phyloP scores from a whole-genome alignment of 2,113 vertebrate genomes.

The Archocentrus centrarchus region DNA sequence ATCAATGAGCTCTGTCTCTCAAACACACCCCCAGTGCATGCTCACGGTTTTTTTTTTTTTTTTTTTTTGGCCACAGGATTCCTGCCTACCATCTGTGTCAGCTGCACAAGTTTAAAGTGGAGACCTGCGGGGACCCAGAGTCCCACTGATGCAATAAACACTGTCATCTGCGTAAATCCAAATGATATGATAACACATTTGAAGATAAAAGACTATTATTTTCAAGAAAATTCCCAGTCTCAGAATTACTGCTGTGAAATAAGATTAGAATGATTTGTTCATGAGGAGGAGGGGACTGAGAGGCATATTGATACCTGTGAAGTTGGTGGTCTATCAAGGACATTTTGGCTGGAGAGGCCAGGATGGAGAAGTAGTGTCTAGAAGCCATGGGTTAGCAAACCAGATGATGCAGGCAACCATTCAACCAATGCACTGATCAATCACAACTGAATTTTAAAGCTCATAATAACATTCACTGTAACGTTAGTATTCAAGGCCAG shows the following conservation, averaged over 20 bases:
- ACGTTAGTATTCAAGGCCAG: neutral
- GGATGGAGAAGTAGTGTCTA: neutral
- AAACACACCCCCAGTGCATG: constrained; percentile 46
- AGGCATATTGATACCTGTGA: constrained; percentile 2
- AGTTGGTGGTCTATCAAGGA: neutral
- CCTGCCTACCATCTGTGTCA: constrained; percentile 43
- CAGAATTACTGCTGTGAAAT: constrained; percentile 7
- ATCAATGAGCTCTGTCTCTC: constrained; percentile 70
- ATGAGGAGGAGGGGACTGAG: neutral
- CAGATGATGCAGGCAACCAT: neutral
- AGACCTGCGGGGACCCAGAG: neutral
- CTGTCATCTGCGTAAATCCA: constrained; percentile 31
- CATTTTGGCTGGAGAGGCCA: neutral
- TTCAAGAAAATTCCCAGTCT: constrained; percentile 13
- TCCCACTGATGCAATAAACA: constrained; percentile 48
- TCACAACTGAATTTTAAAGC: neutral
- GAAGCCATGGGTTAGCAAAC: neutral
- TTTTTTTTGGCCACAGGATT: constrained; percentile 16
- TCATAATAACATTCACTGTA: neutral
- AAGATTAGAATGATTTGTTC: constrained; percentile 26
- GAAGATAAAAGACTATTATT: constrained; percentile 38
- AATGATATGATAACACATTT: constrained; percentile 31
- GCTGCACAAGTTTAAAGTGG: constrained; percentile 36
- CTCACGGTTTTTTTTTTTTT: neutral
- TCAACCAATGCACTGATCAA: neutral